Base-by-base conservation (phyloP, 2,113 vertebrate species). In the Spermophilus dauricus region DNA sequence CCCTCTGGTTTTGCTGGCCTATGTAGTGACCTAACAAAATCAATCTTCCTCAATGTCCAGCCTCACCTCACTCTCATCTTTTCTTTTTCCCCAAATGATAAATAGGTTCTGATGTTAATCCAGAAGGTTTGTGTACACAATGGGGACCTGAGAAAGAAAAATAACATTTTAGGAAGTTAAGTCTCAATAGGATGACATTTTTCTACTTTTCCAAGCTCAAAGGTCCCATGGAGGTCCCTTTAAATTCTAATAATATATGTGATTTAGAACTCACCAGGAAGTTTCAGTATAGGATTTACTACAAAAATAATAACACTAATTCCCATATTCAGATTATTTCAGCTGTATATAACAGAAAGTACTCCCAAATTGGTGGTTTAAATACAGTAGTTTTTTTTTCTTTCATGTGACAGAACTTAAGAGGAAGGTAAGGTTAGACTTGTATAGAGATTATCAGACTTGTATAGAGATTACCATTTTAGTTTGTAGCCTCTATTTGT, bases 1-100 rank as follows among this genome's bases (percentile, higher is more conserved):
- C 20, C 24, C 17, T 65, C 26, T 61, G 84, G 76, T 75, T 69
- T 80, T 77, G 67, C 69, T 86, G 45, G 34, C 48, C 37, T 67
- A 3, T 28, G 34, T 42, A n/a, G 63, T 86, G 28, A 86, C 89
- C 69, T 91, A 70, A 76, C 39, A 69, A 82, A 89, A 70, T 58
- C 67, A 75, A 14, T 78, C 34, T 75, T 80, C 32, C 67, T 94
- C 26, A 67, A 16, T 88, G 58, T 28, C 13, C 30, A 61, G 48
- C 83, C 70, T 45, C 69, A 73, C 77, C 58, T 96, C 24, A 14
- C 12, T 22, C 4, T 6, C 45, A 30, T 93, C n/a, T 81, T 69
- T 86, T n/a, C 67, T 94, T 92, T 86, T 76, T 86, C 72, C 69
- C 51, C 72, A 37, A 94, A 94, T 42, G 18, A 17, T 58, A 86